A percentile compares a stretch with the other conserved stretches of the same genome.
Evolutionary conservation across 2,797 vertebrate genomes (phyloP).

Genomic region (Selene dorsalis): DNA sequence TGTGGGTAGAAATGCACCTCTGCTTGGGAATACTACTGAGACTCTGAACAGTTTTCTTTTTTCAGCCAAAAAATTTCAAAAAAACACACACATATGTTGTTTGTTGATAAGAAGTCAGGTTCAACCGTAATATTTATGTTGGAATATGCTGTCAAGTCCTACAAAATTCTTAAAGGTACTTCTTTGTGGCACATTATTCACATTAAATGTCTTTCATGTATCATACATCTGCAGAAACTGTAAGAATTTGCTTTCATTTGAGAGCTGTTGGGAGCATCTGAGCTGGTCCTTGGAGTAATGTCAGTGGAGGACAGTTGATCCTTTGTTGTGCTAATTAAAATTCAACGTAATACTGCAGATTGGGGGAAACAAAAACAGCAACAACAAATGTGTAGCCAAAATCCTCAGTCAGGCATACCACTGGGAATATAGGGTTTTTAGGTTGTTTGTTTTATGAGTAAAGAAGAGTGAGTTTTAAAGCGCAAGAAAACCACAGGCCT

Average conservation of each 20-base stretch:
- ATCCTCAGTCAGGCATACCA: conserved; percentile 1
- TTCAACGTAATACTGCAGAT: conserved; percentile 10
- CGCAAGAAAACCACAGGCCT: no score
- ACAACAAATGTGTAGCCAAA: conserved; percentile 17
- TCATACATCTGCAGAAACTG: background rate
- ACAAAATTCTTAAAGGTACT: background rate
- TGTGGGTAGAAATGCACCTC: no score
- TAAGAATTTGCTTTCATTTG: background rate
- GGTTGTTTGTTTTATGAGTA: conserved; percentile 24
- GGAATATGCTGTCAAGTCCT: no score
- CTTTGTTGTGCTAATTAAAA: conserved; percentile 52
- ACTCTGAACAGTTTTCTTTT: no score
- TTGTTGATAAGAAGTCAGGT: no score
- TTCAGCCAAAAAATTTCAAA: no score
- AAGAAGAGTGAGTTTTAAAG: conserved; percentile 1
- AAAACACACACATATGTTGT: no score
- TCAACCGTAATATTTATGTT: no score
- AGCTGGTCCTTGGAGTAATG: conserved; percentile 33
- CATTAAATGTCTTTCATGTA: background rate
- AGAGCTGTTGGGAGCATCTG: background rate
- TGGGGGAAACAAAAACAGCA: background rate
- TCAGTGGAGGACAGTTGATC: conserved; percentile 44
- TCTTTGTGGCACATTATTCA: background rate
- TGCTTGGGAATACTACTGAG: no score
- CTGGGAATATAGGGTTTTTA: conserved; percentile 9